Conservation (phyloP, 2,888 invertebrate species). For the Caenorhabditis panamensis region DNA sequence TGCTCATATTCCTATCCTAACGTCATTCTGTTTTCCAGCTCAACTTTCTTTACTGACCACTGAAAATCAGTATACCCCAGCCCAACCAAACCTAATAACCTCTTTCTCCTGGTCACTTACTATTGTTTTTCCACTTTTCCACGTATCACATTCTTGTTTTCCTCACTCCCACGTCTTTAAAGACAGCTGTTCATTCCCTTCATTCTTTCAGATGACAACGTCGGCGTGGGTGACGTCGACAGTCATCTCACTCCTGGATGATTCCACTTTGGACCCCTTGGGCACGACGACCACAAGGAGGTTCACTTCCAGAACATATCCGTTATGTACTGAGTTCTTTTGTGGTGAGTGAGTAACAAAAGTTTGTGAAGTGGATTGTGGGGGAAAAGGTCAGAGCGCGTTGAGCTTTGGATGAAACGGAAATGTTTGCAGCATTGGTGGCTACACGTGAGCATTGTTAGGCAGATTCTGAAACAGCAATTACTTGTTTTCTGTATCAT, state of each 20-base stretch:
- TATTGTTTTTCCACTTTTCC: not conserved
- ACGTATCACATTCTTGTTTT: conserved; percentile 3
- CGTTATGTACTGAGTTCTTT: conserved; percentile 52
- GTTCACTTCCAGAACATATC: conserved; percentile 40
- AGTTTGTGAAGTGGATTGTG: too few relatives aligned
- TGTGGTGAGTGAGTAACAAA: conserved; percentile 48
- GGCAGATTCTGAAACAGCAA: too few relatives aligned
- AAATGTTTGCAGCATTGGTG: too few relatives aligned
- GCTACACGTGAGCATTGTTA: too few relatives aligned
- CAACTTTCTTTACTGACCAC: too few relatives aligned
- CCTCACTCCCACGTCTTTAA: not conserved
- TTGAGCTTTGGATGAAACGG: not conserved
- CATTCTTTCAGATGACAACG: conserved; percentile 28
- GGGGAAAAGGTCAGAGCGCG: not conserved
- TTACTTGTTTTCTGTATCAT: too few relatives aligned
- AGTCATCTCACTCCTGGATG: conserved; percentile 30
- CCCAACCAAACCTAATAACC: too few relatives aligned
- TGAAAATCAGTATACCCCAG: too few relatives aligned
- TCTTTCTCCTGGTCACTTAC: too few relatives aligned
- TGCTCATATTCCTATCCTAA: too few relatives aligned
- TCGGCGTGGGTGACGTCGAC: conserved; percentile 30
- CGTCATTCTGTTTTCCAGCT: too few relatives aligned
- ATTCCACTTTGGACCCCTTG: conserved; percentile 4
- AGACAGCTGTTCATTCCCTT: conserved; percentile 28
- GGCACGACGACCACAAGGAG: conserved; percentile 26